Conservation (phyloP, 2,113 vertebrate species). For the Lucifuga dentata region DNA sequence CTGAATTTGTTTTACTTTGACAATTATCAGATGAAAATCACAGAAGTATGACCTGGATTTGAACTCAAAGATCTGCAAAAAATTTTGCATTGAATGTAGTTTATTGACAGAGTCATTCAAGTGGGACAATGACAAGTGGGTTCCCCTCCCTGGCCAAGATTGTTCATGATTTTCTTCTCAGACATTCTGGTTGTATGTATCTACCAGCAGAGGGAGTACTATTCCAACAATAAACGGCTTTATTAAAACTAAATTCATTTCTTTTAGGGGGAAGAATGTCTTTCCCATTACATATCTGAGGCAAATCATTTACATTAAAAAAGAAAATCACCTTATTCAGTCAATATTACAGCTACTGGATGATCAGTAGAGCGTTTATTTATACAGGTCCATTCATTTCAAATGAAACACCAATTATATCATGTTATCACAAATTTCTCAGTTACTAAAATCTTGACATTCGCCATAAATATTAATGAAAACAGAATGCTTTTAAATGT, state of each 20-base stretch:
- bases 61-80: too few species aligned
- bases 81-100: too few species aligned
- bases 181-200: background rate
- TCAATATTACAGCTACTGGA: background rate
- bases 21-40: too few species aligned
- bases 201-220: conserved; percentile 61
- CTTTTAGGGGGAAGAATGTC: background rate
- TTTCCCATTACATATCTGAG: conserved; percentile 5
- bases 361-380: background rate
- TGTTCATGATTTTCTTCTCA: too few species aligned
- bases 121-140: too few species aligned
- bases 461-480: background rate
- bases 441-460: background rate
- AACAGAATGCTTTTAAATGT: background rate
- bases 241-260: conserved; percentile 3
- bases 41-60: too few species aligned
- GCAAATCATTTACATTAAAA: conserved; percentile 13
- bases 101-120: too few species aligned
- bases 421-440: background rate
- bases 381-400: background rate
- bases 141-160: too few species aligned
- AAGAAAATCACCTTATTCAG: conserved; percentile 1
- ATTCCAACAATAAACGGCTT: background rate
- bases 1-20: too few species aligned
- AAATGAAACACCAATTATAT: too few species aligned